Evolutionary conservation across 1,140 invertebrate genomes (phyloP).

Genomic region (Semibalanus balanoides): DNA sequence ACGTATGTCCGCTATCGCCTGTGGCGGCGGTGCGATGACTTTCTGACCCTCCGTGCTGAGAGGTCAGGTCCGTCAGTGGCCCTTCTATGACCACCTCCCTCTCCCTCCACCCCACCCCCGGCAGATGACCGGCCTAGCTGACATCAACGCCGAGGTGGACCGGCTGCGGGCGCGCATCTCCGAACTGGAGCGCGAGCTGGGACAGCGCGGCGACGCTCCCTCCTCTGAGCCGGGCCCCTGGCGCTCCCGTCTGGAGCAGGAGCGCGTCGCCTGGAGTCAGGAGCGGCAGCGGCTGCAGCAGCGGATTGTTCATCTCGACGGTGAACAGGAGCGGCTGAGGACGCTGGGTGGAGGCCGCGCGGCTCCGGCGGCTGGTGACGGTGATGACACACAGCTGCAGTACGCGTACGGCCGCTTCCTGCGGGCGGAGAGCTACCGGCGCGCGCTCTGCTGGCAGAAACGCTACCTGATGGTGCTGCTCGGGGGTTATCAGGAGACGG

Average conservation of each 20-base stretch:
- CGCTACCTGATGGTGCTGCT: constrained; percentile 56
- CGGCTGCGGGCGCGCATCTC: not conserved
- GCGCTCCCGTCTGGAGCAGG: constrained; percentile 6
- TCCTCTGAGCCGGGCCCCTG: not conserved
- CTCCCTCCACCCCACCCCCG: not conserved
- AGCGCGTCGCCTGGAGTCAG: constrained; percentile 28
- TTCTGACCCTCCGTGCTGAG: no score
- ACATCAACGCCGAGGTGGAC: not conserved
- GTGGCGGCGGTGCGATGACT: no score
- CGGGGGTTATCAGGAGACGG: constrained; percentile 45
- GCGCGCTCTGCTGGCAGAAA: constrained; percentile 71
- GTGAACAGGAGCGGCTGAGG: not conserved
- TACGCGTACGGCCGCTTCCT: constrained; percentile 50
- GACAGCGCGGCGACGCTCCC: not conserved
- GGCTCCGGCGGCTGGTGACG: not conserved
- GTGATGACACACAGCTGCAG: not conserved
- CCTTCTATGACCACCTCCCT: no score
- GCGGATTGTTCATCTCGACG: not conserved
- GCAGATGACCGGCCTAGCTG: not conserved
- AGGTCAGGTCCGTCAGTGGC: no score
- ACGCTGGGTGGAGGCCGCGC: no score
- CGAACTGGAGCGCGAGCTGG: not conserved
- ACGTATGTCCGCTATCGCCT: no score
- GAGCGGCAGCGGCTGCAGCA: constrained; percentile 27
- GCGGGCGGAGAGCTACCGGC: constrained; percentile 59